Percentiles rank a stretch among this genome's conserved stretches.
Evolutionary conservation across 1,140 invertebrate genomes (phyloP).

Genomic region (Atopsyche davidsoni): DNA sequence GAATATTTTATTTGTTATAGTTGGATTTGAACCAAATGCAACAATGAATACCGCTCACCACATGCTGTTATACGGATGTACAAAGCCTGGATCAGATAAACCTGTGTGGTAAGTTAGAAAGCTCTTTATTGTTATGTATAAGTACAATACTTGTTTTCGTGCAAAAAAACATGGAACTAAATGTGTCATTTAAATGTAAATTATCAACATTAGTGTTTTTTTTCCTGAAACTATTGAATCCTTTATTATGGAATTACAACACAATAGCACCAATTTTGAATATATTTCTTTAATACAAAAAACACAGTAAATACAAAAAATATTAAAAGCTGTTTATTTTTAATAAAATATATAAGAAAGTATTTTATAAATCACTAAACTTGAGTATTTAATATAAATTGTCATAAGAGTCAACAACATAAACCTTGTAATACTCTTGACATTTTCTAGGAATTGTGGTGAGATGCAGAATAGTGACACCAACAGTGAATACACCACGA

Average conservation of each 20-base stretch:
- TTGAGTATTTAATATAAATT: slow-evolving; percentile 1
- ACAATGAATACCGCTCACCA: slow-evolving; percentile 89
- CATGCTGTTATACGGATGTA: slow-evolving; percentile 93
- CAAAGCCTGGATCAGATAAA: slow-evolving; percentile 69
- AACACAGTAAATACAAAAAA: too few relatives aligned
- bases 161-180: too few relatives aligned
- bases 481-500: slow-evolving; percentile 38
- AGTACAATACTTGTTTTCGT: too few relatives aligned
- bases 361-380: slow-evolving; percentile 19
- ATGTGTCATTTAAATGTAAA: too few relatives aligned
- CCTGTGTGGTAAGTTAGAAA: slow-evolving; percentile 76
- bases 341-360: too few relatives aligned
- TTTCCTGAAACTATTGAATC: too few relatives aligned
- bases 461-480: slow-evolving; percentile 69
- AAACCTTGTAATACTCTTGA: neutral
- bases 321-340: neutral
- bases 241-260: too few relatives aligned
- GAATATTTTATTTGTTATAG: slow-evolving; percentile 49
- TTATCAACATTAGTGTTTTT: too few relatives aligned
- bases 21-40: slow-evolving; percentile 90
- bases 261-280: too few relatives aligned
- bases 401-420: neutral
- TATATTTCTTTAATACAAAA: too few relatives aligned
- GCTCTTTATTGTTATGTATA: too few relatives aligned
- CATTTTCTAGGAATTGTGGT: slow-evolving; percentile 79